Percentiles rank a stretch among this genome's conserved stretches.
Conservation (phyloP, 2,797 vertebrate species). For the Betta splendens region DNA sequence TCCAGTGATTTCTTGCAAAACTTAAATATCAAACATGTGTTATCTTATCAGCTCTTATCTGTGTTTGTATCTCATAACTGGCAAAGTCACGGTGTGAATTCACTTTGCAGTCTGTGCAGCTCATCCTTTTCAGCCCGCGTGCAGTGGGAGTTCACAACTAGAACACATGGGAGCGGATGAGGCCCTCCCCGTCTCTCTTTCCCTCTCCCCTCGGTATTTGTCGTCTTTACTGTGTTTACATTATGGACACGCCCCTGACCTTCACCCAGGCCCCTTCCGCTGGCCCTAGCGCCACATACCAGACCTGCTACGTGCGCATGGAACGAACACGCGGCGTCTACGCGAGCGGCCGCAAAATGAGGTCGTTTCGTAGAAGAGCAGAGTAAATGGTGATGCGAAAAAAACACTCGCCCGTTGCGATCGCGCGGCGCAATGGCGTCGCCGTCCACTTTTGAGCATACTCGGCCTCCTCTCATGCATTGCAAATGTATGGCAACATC, state of each 20-base stretch:
- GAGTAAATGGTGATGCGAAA: no score
- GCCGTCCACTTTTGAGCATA: conserved; percentile 35
- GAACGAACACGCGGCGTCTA: conserved; percentile 11
- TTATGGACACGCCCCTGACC: conserved; percentile 75
- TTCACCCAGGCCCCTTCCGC: conserved; percentile 56
- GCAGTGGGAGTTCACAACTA: conserved; percentile 30
- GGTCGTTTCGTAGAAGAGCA: neutral
- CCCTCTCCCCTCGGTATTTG: conserved; percentile 60
- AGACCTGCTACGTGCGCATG: conserved; percentile 27
- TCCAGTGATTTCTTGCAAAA: neutral
- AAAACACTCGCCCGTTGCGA: neutral
- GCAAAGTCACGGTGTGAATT: conserved; percentile 6
- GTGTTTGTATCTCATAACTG: neutral
- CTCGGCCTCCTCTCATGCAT: conserved; percentile 39
- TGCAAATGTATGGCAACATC: conserved; percentile 59
- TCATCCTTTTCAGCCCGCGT: conserved; percentile 36
- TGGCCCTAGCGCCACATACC: conserved; percentile 34
- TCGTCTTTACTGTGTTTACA: conserved; percentile 70
- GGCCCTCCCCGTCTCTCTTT: conserved; percentile 51
- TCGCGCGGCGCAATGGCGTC: conserved; percentile 13
- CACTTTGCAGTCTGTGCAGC: neutral
- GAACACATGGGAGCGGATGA: conserved; percentile 62
- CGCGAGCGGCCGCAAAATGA: neutral
- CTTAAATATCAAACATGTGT: neutral
- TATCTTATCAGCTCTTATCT: neutral